phyloP scores from a whole-genome alignment of 2,797 vertebrate genomes.

The Streptopelia turtur region DNA sequence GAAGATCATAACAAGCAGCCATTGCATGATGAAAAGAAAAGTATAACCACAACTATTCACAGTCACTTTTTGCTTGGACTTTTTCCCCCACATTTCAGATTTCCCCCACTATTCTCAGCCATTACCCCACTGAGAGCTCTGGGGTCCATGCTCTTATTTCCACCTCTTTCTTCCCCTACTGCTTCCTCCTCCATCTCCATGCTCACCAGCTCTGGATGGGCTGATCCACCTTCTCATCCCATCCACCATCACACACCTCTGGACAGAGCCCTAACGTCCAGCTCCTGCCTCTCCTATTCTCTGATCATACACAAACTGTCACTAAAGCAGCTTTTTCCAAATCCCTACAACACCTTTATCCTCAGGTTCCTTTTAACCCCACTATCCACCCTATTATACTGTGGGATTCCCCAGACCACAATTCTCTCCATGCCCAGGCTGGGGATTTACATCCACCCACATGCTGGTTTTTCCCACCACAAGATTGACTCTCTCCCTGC shows the following conservation, averaged over 20 bases:
- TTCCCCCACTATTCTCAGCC: background rate
- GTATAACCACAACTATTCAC: background rate
- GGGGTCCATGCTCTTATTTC: background rate
- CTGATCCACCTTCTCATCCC: background rate
- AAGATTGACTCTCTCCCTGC: background rate
- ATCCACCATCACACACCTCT: background rate
- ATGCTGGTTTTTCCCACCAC: background rate
- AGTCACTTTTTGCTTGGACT: background rate
- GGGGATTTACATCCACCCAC: background rate
- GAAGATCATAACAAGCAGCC: background rate
- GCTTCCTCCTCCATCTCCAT: background rate
- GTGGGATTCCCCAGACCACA: background rate
- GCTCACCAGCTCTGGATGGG: background rate
- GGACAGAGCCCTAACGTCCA: background rate
- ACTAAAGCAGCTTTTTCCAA: background rate
- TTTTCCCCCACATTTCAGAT: background rate
- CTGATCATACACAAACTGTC: background rate
- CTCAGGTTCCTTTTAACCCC: background rate
- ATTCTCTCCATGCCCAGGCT: background rate
- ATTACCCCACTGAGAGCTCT: background rate
- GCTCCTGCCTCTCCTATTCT: background rate
- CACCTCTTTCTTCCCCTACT: background rate
- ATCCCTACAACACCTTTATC: background rate
- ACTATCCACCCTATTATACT: background rate
- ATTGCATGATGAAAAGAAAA: background rate